Evolutionary conservation across 2,888 invertebrate species (phyloP).

Genomic region (Calameuta idolon): DNA sequence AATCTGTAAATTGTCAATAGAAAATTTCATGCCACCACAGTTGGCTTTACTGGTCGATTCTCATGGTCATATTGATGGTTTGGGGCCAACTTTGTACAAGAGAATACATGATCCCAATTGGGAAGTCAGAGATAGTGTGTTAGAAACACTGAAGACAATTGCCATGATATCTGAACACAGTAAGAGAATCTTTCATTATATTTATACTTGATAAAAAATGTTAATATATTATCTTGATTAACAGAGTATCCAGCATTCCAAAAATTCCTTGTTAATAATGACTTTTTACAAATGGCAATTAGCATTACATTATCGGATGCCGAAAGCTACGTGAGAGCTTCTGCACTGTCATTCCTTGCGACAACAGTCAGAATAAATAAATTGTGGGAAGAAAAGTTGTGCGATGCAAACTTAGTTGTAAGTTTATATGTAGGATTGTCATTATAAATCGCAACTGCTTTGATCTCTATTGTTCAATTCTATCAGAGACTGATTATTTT

Average conservation of each 20-base stretch:
- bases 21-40: slow-evolving; percentile 83
- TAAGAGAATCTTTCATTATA: slow-evolving; percentile 65
- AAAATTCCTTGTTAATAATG: slow-evolving; percentile 75
- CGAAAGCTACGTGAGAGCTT: slow-evolving; percentile 82
- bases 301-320: slow-evolving; percentile 77
- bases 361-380: slow-evolving; percentile 75
- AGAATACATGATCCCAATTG: slow-evolving; percentile 80
- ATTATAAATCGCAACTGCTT: neutral
- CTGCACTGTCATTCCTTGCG: slow-evolving; percentile 79
- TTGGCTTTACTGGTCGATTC: slow-evolving; percentile 79
- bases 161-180: slow-evolving; percentile 78
- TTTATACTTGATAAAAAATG: neutral
- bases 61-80: slow-evolving; percentile 72
- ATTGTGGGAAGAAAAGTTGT: slow-evolving; percentile 76
- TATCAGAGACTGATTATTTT: slow-evolving; percentile 1
- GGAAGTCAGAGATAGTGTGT: slow-evolving; percentile 83
- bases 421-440: slow-evolving; percentile 36
- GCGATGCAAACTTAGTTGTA: slow-evolving; percentile 75
- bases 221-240: neutral
- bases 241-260: slow-evolving; percentile 84
- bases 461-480: neutral
- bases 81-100: slow-evolving; percentile 77
- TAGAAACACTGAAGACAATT: slow-evolving; percentile 80
- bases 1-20: slow-evolving; percentile 76
- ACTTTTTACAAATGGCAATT: slow-evolving; percentile 75